Evolutionary conservation across 2,113 vertebrate species (phyloP), one percentile per base, ranked within the genome.

Genomic region (Peromyscus polionotus): DNA sequence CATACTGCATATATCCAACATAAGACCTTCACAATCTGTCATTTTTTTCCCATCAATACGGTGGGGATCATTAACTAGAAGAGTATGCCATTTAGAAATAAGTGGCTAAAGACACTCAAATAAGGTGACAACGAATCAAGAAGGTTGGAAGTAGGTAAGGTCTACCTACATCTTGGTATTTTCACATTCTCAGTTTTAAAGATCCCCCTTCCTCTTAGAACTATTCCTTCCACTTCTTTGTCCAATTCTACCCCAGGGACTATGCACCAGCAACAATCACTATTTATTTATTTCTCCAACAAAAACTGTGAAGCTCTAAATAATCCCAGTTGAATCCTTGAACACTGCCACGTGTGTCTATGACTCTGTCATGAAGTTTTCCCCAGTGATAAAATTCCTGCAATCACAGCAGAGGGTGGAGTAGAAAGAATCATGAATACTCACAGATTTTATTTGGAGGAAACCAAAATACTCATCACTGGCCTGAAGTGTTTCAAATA

Each of bases 151-250:
- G 45, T 36, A n/a, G 33, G 2, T 68, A 24, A 77, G 3, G 28
- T 36, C 17, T 9, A 63, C 17, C 17, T 9, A 51, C 12, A 88
- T 33, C 26, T 24, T 14, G 57, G 33, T 0, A 42, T 39, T 1
- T 51, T 54, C 42, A 39, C 17, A 26, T 57, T 10, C 7, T 65
- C 28, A 54, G 57, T 72, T 33, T 61, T 20, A 31, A 20, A 61
- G 1, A 5, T 48, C 45, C 5, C 22, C 2, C 45, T 2, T 85
- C 36, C 9, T n/a, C 5, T 10, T 63, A 1, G 2, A 33, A 13
- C 14, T 54, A 8, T 10, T 75, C 31, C 22, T 33, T 42, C 26
- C 24, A 13, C 10, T 65, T 67, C 13, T 13, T 42, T 11, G 57
- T 20, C 31, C 3, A 33, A 7, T 54, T 75, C 4, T 75, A 57